Conservation (phyloP, 2,113 vertebrate genomes). For the Vidua macroura region DNA sequence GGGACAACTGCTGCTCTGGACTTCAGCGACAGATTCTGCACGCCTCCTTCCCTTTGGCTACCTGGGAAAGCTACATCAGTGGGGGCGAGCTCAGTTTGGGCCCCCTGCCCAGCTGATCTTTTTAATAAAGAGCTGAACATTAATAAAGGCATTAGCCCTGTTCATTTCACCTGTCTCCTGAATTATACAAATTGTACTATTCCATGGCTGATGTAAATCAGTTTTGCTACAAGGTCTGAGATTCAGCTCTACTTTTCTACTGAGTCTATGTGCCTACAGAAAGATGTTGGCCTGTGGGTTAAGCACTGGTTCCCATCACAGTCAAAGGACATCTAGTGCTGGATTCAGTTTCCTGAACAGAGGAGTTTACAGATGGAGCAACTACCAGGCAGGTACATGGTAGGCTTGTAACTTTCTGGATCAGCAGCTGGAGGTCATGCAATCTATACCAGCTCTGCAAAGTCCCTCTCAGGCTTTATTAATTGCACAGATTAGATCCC, state of each 20-base stretch:
- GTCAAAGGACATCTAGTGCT: neutral
- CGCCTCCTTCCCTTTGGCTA: too few relatives aligned
- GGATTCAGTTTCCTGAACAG: neutral
- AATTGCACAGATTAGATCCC: neutral
- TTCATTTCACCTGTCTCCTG: neutral
- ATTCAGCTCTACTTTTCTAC: neutral
- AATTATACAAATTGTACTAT: neutral
- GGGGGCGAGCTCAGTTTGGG: too few relatives aligned
- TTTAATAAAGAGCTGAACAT: too few relatives aligned
- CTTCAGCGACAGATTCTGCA: too few relatives aligned
- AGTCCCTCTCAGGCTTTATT: neutral
- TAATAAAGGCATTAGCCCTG: too few relatives aligned
- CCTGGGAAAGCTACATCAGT: too few relatives aligned
- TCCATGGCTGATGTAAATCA: rapidly evolving
- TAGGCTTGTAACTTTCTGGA: neutral
- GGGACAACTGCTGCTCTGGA: too few relatives aligned
- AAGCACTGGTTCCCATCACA: neutral
- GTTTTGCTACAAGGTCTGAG: neutral
- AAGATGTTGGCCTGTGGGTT: rapidly evolving
- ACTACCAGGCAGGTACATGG: neutral
- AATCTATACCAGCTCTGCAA: neutral
- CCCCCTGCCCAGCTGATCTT: too few relatives aligned
- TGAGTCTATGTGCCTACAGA: neutral
- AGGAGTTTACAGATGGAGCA: neutral
- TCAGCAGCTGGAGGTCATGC: neutral